Conservation (phyloP, 1,140 invertebrate species). For the Zelostemma sp. region DNA sequence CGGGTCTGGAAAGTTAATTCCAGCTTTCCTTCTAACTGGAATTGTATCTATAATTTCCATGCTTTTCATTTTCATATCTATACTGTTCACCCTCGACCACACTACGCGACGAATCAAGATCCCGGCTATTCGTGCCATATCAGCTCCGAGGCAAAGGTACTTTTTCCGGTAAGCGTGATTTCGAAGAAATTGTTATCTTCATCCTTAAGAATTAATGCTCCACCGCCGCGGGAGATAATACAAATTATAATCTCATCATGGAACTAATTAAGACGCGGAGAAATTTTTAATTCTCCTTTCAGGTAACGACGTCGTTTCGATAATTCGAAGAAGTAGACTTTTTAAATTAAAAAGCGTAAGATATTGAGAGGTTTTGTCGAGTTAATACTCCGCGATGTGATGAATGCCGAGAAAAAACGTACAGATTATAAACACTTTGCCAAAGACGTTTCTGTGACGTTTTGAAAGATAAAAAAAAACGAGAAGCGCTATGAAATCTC, state of each 20-base stretch:
- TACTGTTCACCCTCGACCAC: background rate
- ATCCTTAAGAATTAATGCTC: background rate
- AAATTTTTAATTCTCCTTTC: background rate
- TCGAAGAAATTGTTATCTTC: background rate
- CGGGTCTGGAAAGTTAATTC: too few relatives aligned
- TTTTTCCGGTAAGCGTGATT: background rate
- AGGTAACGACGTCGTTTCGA: background rate
- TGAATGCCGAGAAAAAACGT: background rate
- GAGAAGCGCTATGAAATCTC: background rate
- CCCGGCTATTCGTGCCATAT: conserved; percentile 4
- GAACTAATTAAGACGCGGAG: background rate
- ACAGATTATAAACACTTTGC: background rate
- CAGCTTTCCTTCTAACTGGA: too few relatives aligned
- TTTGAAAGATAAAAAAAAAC: background rate
- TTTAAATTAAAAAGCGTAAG: too few relatives aligned
- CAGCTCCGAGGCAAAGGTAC: background rate
- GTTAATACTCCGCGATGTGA: background rate
- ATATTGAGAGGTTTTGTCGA: background rate
- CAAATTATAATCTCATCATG: conserved; percentile 4
- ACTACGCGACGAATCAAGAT: background rate
- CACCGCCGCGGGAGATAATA: background rate
- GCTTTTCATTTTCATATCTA: background rate
- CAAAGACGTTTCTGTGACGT: background rate
- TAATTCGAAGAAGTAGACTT: too few relatives aligned
- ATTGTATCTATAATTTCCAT: background rate